A percentile compares a stretch with the other conserved stretches of the same genome.
Evolutionary conservation across 2,113 vertebrate genomes (phyloP).

Genomic region (Anguilla japonica): DNA sequence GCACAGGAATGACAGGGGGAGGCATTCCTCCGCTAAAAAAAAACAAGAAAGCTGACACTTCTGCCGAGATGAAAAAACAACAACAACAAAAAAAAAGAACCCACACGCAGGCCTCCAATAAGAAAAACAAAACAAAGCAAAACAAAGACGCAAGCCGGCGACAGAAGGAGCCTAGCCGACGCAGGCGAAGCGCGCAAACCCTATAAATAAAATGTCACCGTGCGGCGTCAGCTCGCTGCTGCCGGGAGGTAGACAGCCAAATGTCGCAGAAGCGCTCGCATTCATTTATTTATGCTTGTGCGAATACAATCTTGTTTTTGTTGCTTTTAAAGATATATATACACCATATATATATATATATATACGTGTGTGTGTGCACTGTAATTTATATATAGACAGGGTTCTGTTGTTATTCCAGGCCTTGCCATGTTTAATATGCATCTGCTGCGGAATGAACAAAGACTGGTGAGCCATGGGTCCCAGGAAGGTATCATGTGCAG

Average conservation of each 20-base stretch:
- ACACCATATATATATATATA: neutral
- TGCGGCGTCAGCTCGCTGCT: conserved; percentile 19
- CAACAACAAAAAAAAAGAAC: neutral
- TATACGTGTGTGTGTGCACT: too few species aligned
- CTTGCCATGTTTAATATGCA: conserved; percentile 41
- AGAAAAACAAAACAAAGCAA: neutral
- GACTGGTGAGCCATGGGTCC: conserved; percentile 26
- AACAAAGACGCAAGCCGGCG: conserved; percentile 11
- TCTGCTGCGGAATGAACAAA: conserved; percentile 31
- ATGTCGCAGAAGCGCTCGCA: conserved; percentile 28
- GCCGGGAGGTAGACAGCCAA: conserved; percentile 28
- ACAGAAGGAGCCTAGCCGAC: neutral
- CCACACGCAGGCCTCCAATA: neutral
- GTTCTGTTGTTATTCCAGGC: conserved; percentile 25
- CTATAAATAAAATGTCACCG: conserved; percentile 43
- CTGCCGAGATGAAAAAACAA: conserved; percentile 5
- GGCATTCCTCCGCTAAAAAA: conserved; percentile 18
- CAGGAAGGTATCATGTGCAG: conserved; percentile 31
- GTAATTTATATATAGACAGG: conserved; percentile 25
- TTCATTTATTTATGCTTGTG: conserved; percentile 35
- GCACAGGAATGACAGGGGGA: conserved; percentile 29
- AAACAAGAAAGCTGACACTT: conserved; percentile 32
- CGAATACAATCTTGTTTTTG: conserved; percentile 10
- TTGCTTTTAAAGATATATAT: conserved; percentile 24
- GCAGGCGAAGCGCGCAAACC: conserved; percentile 16